phyloP scores from a whole-genome alignment of 2,888 invertebrate species.

The Physocephala rufipes region DNA sequence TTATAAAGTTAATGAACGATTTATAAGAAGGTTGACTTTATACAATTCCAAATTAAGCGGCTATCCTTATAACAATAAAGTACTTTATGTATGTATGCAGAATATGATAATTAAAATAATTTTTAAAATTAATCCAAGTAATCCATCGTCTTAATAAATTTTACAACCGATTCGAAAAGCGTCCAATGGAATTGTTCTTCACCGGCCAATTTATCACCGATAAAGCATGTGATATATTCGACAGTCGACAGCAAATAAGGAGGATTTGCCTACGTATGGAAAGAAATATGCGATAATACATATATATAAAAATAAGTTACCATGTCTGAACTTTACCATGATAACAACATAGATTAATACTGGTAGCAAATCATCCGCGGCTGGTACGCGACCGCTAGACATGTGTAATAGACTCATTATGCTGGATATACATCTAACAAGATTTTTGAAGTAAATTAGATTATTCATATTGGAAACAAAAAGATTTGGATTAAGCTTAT shows the following conservation, averaged over 20 bases:
- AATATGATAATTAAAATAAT: background rate
- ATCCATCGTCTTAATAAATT: conserved; percentile 96
- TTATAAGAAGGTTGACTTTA: too few species aligned
- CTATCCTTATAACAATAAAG: too few species aligned
- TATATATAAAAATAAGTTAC: background rate
- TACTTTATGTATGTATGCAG: too few species aligned
- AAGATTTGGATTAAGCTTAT: background rate
- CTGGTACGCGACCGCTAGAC: conserved; percentile 81
- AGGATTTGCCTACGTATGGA: conserved; percentile 82
- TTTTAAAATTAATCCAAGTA: conserved; percentile 51
- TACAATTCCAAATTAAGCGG: too few species aligned
- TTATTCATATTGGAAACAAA: background rate
- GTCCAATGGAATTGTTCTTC: conserved; percentile 99
- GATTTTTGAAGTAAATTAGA: too few species aligned
- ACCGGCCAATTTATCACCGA: conserved; percentile 82
- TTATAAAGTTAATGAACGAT: too few species aligned
- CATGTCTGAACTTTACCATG: conserved; percentile 71
- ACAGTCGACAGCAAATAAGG: conserved; percentile 92
- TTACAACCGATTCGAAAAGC: conserved; percentile 95
- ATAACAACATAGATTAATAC: conserved; percentile 96
- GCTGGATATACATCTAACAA: conserved; percentile 81
- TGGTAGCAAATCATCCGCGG: conserved; percentile 95
- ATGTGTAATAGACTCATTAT: conserved; percentile 93
- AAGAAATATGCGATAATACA: background rate
- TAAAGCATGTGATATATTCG: conserved; percentile 94